A percentile compares a stretch with the other conserved stretches of the same genome.
These are phyloP conservation scores for Xestia sexstrigata DNA, from an alignment of 2,888 invertebrate species.

Conservation along the genomic window DNA sequence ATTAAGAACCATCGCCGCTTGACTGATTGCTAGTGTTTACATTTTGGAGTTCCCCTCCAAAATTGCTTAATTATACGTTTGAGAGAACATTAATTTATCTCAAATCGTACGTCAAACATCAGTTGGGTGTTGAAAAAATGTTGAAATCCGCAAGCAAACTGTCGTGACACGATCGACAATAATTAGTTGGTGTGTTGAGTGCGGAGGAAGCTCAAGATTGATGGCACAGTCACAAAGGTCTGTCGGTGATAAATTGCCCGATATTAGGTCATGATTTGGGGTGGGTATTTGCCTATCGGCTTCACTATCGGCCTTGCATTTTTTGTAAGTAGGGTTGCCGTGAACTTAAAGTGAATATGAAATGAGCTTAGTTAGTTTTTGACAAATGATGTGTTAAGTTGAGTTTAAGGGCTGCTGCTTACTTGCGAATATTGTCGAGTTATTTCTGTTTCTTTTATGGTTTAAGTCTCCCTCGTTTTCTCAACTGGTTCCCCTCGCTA, in stretches of 20 bases:
- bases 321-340: slow-evolving; percentile 76
- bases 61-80: slow-evolving; percentile 54
- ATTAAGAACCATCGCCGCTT: slow-evolving; percentile 59
- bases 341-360: slow-evolving; percentile 74
- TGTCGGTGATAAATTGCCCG: slow-evolving; percentile 89
- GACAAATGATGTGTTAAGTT: slow-evolving; percentile 67
- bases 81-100: slow-evolving; percentile 54
- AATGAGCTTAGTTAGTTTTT: slow-evolving; percentile 70
- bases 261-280: slow-evolving; percentile 90
- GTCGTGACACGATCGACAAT: slow-evolving; percentile 86
- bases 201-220: slow-evolving; percentile 87
- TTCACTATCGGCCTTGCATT: slow-evolving; percentile 79
- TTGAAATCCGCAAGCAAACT: slow-evolving; percentile 82
- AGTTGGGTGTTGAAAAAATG: slow-evolving; percentile 76
- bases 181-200: slow-evolving; percentile 89
- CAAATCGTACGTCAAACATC: slow-evolving; percentile 73
- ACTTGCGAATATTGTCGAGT: not conserved
- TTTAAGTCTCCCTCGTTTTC: slow-evolving; percentile 1
- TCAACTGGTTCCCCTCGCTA: not conserved
- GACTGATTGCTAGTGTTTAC: slow-evolving; percentile 66
- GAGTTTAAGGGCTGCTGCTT: slow-evolving; percentile 1
- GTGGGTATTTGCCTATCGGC: slow-evolving; percentile 87
- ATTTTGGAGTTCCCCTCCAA: slow-evolving; percentile 47
- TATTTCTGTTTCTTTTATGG: slow-evolving; percentile 7
- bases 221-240: slow-evolving; percentile 87